Evolutionary conservation across 2,888 invertebrate genomes (phyloP), one percentile per base, ranked within the genome.

Genomic region (Caenorhabditis zanzibari): DNA sequence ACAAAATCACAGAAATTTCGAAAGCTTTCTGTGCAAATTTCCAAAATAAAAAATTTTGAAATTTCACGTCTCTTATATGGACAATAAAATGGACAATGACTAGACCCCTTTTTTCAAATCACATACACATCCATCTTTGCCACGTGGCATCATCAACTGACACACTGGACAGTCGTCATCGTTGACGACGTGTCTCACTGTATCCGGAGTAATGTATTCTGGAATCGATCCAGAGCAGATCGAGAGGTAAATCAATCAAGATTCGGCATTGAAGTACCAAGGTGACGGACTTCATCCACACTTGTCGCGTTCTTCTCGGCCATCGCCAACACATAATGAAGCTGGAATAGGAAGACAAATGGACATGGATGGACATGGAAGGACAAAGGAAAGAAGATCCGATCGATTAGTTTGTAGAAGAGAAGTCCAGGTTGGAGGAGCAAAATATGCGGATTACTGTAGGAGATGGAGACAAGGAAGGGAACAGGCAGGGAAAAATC

Each of bases 141-240:
- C 86, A 64, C 87, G 82, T 19, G 90, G 90, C 82, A 90, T 80
- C 87, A 92, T 88, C 63, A 92, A 64, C 72, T 91, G 90, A 81
- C 92, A 92, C 47, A 92, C 89, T 44, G 92, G 90, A 89, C 92
- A 92, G 71, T 91, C 90, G 63, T 90, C 88, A 44, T 84, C 79
- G 12, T 87, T 86, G 56, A 88, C 89, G 24, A 85, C 61, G 54
- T 86, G 87, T 66, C 85, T 86, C 6, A 89, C 81, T 16, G 88
- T 87, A 68, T 90, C 89, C n/a, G 88, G 88, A 44, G 74, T 82
- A 73, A 90, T 86, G 84, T 87, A 85, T 66, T 90, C 90, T 28
- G 88, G 86, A 44, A 89, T 85, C 32, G 88, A 88, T 10, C 82
- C 22, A 81, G 47, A 26, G 72, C 76, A 16, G 82, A 82, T 35